These are phyloP conservation scores for Erebia aethiops DNA, from an alignment of 2,888 invertebrate genomes.

Conservation along the genomic window DNA sequence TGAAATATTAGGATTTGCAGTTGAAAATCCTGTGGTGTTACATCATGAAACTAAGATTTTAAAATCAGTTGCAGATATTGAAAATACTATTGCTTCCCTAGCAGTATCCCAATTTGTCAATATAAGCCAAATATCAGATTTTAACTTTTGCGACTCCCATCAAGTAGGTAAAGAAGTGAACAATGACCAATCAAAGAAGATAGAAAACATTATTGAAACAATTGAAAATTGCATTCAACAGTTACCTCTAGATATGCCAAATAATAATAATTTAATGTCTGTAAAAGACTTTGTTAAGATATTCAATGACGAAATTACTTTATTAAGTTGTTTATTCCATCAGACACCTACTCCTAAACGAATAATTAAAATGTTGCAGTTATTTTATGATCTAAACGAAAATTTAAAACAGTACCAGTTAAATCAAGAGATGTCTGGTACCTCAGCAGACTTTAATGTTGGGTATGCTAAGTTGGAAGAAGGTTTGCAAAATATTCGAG, in stretches of 20 bases:
- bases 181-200: conserved; percentile 57
- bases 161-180: conserved; percentile 58
- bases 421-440: conserved; percentile 43
- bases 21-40: conserved; percentile 50
- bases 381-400: conserved; percentile 57
- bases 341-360: conserved; percentile 63
- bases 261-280: conserved; percentile 58
- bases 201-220: conserved; percentile 60
- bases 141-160: conserved; percentile 51
- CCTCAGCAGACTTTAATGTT: conserved; percentile 53
- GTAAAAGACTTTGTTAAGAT: conserved; percentile 64
- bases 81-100: conserved; percentile 44
- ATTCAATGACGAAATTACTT: conserved; percentile 63
- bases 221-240: conserved; percentile 61
- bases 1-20: conserved; percentile 60
- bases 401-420: conserved; percentile 57
- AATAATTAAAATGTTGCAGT: conserved; percentile 66
- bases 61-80: conserved; percentile 63
- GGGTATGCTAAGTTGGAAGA: conserved; percentile 55
- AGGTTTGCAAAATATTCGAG: conserved; percentile 55
- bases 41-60: conserved; percentile 63
- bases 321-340: conserved; percentile 58
- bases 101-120: conserved; percentile 69
- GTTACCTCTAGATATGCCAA: conserved; percentile 50
- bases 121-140: conserved; percentile 59